Base-by-base conservation (phyloP, 2,888 invertebrate species). In the Eupeodes latifasciatus region DNA sequence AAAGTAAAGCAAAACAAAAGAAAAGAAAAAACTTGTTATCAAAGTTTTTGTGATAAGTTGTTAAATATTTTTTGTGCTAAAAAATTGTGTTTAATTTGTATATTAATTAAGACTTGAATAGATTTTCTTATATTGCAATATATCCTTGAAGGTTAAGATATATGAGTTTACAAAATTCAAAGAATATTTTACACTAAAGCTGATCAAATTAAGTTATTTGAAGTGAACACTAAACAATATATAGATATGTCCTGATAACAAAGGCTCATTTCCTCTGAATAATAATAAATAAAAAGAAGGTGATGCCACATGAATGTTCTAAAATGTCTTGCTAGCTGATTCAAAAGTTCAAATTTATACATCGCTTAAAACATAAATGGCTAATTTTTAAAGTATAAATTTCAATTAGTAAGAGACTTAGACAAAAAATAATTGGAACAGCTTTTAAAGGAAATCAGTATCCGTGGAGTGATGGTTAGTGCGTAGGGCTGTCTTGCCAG, bases 31-130 rank as follows among this genome's bases (percentile, higher is more conserved):
- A 78, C 72, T 78, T 81, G 81, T 75, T 85, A 71, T 55, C 62
- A 47, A 81, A 69, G 67, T 44, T 85, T 81, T 81, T 88, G 85
- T 88, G 88, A 88, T 85, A 88, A 88, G 85, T 85, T 88, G 84
- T 85, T 88, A 59, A 85, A 51, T 51, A 19, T 71, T 69, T 69
- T 81, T 78, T 81, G 80, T 87, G 83, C 84, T 83, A 87, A 78
- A 87, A 78, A 66, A 71, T 57, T 80, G 64, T 72, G 59, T 83
- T 83, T 79, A 57, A 62, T 82, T 67, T 40, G 61, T 61, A 62
- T 47, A 44, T 74, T 72, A 67, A 51, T 36, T 72, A 36, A 36
- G 67, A 69, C 72, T 49, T 27, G 12, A 34, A 11, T 19, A 71
- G 40, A 16, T 53, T 44, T 9, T 27, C 5, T 69, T 53, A 11